Evolutionary conservation across 1,140 invertebrate species (phyloP), one percentile per base, ranked within the genome.

Genomic region (Apis laboriosa): DNA sequence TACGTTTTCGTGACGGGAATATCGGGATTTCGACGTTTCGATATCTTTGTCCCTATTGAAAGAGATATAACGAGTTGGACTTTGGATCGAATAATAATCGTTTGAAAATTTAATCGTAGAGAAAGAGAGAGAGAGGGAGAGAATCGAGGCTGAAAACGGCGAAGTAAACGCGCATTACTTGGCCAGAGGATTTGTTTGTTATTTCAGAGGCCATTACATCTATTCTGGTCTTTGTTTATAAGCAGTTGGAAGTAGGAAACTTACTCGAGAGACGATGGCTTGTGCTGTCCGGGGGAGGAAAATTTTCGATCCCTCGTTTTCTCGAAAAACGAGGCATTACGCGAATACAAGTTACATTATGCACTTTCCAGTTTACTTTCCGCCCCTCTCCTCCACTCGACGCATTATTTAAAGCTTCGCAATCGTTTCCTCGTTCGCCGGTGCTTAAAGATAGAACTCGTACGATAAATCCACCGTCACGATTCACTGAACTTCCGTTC

Each of bases 391-490:
- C 9, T 58, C 4, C 4, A 1, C n/a, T 4, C 3, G 21, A 0
- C 21, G 43, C 75, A 78, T 86, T 84, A 78, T 86, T 85, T 74
- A 56, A 74, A 63, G 66, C 83, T 49, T 12, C 53, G 34, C 28
- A 28, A 75, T 74, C 24, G 55, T 84, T 86, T 74, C 68, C 73
- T 34, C 55, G 66, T 63, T n/a, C 51, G 24, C 34, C 61, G 51
- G 2, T 24, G 24, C 28, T 24, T 67, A 34, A 77, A 77, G 72
- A 84, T 84, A 87, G 64, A 77, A 58, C 43, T 43, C 73, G 49
- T 49, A 61, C 53, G 85, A 76, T 87, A 87, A 84, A 87, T 84
- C 61, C 77, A 53, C 67, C 71, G 78, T 84, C 75, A 88, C 86
- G 77, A 75, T 81, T 70, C 73, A 77, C 72, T 78, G 86, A 64